A percentile compares a stretch with the other conserved stretches of the same genome.
Conservation (phyloP, 2,888 invertebrate genomes). For the Nebria salina region DNA sequence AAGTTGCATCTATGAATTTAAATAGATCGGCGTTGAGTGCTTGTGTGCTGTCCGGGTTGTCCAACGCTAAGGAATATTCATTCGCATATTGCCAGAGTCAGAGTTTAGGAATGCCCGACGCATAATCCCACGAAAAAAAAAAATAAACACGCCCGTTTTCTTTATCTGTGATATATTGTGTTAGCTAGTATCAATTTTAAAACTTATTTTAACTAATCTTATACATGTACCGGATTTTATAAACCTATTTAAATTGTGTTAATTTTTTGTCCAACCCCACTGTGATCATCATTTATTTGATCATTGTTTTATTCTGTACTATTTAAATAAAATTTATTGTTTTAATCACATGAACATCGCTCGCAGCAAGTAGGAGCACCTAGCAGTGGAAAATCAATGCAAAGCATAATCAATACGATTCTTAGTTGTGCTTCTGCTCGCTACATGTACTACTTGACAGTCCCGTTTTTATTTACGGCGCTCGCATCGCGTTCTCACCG, state of each 20-base stretch:
- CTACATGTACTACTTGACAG: too few relatives aligned
- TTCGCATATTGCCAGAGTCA: constrained; percentile 53
- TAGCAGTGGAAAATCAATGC: not conserved
- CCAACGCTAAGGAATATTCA: constrained; percentile 75
- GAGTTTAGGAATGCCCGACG: constrained; percentile 53
- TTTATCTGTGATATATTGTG: constrained; percentile 37
- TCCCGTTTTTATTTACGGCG: too few relatives aligned
- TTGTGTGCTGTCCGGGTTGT: constrained; percentile 78
- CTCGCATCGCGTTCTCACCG: not conserved
- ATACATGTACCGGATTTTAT: constrained; percentile 10
- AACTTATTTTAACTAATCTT: not conserved
- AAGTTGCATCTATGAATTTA: constrained; percentile 81
- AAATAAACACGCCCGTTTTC: constrained; percentile 3
- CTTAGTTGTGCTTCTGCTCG: too few relatives aligned
- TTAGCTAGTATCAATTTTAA: constrained; percentile 33
- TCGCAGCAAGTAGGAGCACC: not conserved
- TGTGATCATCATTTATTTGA: not conserved
- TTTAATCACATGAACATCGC: constrained; percentile 22
- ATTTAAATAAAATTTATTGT: constrained; percentile 20
- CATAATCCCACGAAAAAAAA: not conserved
- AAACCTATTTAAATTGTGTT: not conserved
- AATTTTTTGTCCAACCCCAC: not conserved
- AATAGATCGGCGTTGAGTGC: constrained; percentile 84
- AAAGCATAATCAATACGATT: too few relatives aligned
- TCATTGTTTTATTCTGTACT: not conserved